Evolutionary conservation across 1,140 invertebrate species (phyloP).

Genomic region (Platyscapa corneri): DNA sequence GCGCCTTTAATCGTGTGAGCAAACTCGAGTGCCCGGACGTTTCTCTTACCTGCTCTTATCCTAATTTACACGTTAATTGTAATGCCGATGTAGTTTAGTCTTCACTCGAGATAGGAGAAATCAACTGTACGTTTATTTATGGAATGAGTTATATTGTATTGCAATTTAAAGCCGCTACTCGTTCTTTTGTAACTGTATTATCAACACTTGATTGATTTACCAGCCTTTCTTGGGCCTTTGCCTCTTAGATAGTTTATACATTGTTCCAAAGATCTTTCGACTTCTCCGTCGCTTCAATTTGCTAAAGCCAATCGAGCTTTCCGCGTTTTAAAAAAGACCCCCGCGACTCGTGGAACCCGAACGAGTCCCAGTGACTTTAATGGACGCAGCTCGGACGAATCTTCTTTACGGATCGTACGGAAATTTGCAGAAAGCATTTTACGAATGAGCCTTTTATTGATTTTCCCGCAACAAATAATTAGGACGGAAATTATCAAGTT

Average conservation of each 20-base stretch:
- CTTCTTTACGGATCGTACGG: no score
- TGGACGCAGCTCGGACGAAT: no score
- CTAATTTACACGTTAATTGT: background rate
- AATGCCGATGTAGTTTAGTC: background rate
- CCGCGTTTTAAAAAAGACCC: no score
- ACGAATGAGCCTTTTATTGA: no score
- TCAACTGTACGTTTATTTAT: background rate
- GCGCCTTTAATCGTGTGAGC: background rate
- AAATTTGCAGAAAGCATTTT: no score
- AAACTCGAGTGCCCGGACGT: background rate
- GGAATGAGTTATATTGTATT: conserved; percentile 2
- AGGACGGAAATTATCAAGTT: background rate
- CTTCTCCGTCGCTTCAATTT: no score
- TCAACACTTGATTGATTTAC: background rate
- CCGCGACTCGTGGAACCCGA: no score
- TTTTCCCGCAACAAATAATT: background rate
- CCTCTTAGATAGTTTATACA: background rate
- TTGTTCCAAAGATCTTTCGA: no score
- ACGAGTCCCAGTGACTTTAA: no score
- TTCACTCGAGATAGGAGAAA: background rate
- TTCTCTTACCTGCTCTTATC: background rate
- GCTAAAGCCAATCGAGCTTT: no score
- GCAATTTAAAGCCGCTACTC: background rate
- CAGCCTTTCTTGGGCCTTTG: background rate
- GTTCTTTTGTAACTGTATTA: conserved; percentile 13